Evolutionary conservation across 2,888 invertebrate species (phyloP).

Genomic region (Polydesmus complanatus): DNA sequence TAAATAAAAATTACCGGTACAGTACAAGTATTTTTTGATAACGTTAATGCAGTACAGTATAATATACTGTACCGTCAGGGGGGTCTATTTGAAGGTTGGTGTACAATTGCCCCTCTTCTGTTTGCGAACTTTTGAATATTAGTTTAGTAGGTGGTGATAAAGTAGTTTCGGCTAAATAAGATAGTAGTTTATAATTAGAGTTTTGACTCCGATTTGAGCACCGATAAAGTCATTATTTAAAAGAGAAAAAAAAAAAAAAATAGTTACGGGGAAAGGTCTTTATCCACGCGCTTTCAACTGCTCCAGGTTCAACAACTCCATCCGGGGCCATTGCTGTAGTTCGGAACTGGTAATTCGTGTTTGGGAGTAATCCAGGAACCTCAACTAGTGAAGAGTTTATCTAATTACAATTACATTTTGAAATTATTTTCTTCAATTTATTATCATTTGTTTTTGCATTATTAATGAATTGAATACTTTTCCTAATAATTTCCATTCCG

Average conservation of each 20-base stretch:
- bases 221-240: neutral
- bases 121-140: neutral
- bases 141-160: neutral
- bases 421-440: no score
- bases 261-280: constrained; percentile 2
- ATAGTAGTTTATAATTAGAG: neutral
- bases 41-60: neutral
- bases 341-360: constrained; percentile 2
- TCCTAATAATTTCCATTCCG: no score
- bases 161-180: neutral
- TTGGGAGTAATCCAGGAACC: neutral
- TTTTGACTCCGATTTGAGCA: neutral
- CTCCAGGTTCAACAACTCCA: neutral
- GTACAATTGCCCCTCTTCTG: neutral
- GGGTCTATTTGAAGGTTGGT: neutral
- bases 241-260: neutral
- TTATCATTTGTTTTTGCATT: no score
- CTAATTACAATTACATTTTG: no score
- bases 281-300: neutral
- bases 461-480: no score
- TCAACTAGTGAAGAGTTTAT: no score
- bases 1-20: neutral
- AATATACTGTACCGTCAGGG: neutral
- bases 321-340: constrained; percentile 4
- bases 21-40: neutral